These are phyloP conservation scores for Shinisaurus crocodilurus DNA, from an alignment of 2,113 vertebrate species.

Conservation along the genomic window DNA sequence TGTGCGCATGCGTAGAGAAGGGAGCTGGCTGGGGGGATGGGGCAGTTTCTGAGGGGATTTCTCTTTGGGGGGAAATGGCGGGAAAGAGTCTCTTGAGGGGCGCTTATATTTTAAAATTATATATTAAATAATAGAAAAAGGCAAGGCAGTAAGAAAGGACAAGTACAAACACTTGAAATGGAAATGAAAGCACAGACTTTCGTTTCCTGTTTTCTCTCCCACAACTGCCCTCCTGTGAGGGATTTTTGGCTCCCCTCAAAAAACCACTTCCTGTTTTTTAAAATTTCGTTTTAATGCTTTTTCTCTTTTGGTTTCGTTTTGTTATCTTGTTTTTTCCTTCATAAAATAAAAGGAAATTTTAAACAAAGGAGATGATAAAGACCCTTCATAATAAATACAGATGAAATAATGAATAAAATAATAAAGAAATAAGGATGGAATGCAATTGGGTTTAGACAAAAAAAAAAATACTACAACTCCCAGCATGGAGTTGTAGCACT, in stretches of 20 bases:
- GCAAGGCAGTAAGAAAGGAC: neutral
- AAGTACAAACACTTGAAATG: neutral
- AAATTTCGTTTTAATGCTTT: neutral
- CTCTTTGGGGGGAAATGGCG: neutral
- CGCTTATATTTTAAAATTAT: neutral
- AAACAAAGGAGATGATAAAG: too few species aligned
- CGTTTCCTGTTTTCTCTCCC: neutral
- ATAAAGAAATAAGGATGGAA: too few species aligned
- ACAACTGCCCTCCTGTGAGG: too few species aligned
- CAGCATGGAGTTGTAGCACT: too few species aligned
- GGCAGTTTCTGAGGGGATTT: neutral
- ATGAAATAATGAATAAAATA: too few species aligned
- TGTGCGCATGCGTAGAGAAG: neutral
- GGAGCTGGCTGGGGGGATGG: fast-evolving
- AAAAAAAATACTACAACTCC: too few species aligned
- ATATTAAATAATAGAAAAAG: neutral
- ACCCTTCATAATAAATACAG: too few species aligned
- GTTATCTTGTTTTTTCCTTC: neutral
- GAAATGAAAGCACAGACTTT: neutral
- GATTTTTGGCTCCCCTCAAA: too few species aligned
- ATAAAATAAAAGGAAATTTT: neutral
- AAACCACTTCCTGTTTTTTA: neutral
- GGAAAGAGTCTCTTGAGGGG: neutral
- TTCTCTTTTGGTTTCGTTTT: neutral
- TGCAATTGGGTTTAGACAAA: too few species aligned